These are phyloP conservation scores for Ephestia elutella DNA, from an alignment of 1,140 invertebrate species.

Conservation along the genomic window DNA sequence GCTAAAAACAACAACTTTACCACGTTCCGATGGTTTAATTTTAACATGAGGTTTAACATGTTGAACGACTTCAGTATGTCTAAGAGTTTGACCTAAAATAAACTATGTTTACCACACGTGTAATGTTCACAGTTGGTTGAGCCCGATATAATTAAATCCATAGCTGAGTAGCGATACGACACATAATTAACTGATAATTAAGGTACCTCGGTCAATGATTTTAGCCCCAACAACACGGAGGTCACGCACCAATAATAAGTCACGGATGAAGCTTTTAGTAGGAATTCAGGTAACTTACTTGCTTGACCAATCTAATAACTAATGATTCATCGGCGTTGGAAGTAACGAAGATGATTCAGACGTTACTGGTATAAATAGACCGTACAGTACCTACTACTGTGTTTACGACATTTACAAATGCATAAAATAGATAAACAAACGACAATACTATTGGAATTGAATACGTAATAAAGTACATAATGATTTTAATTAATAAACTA, in stretches of 20 bases:
- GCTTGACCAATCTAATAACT: not conserved
- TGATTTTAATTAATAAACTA: too few species aligned
- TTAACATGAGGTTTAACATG: constrained; percentile 18
- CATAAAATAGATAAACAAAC: constrained; percentile 4
- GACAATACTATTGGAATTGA: too few species aligned
- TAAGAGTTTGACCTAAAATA: constrained; percentile 4
- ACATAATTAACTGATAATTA: not conserved
- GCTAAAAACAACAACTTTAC: constrained; percentile 34
- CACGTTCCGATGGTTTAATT: constrained; percentile 36
- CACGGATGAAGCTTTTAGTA: constrained; percentile 17
- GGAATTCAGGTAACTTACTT: not conserved
- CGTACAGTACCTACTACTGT: not conserved
- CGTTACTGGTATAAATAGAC: constrained; percentile 9
- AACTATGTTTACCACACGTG: constrained; percentile 6
- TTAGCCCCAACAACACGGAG: constrained; percentile 21
- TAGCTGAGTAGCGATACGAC: not conserved
- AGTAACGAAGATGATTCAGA: not conserved
- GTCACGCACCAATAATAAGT: constrained; percentile 28
- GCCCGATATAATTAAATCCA: not conserved
- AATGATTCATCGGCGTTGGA: not conserved
- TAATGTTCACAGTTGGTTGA: not conserved
- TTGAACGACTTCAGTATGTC: constrained; percentile 11
- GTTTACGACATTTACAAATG: constrained; percentile 7
- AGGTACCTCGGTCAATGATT: constrained; percentile 22
- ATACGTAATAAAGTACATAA: too few species aligned